A percentile compares a stretch with the other conserved stretches of the same genome.
Conservation (phyloP, 2,888 invertebrate genomes). For the Lasius fuliginosus region DNA sequence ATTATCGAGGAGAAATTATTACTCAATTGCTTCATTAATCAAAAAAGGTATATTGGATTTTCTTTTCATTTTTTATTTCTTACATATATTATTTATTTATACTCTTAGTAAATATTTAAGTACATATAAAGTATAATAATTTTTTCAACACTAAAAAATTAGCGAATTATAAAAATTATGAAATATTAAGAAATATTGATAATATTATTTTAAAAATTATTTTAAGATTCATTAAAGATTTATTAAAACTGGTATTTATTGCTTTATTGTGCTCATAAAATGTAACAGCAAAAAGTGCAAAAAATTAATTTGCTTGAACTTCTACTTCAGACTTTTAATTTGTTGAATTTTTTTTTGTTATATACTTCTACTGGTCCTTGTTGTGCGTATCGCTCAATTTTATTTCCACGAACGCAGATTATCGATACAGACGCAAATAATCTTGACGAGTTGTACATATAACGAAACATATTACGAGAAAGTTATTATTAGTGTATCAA, state of each 20-base stretch:
- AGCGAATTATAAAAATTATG: constrained; percentile 8
- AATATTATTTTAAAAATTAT: constrained; percentile 1
- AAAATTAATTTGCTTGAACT: constrained; percentile 30
- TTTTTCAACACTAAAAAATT: background rate
- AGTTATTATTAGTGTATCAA: background rate
- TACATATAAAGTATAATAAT: background rate
- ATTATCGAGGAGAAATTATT: background rate
- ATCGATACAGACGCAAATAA: background rate
- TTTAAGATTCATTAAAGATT: background rate
- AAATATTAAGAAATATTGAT: background rate
- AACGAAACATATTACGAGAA: background rate
- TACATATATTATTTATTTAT: constrained; percentile 1
- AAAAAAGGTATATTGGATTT: background rate
- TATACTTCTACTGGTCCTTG: constrained; percentile 64
- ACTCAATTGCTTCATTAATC: background rate
- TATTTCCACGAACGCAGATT: constrained; percentile 23
- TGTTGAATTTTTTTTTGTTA: background rate
- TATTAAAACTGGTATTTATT: background rate
- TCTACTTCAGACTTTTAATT: constrained; percentile 44
- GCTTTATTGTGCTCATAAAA: background rate
- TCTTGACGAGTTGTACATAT: background rate
- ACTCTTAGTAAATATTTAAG: background rate
- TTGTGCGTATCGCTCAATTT: constrained; percentile 69
- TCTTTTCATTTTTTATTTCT: background rate
- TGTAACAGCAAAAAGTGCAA: constrained; percentile 27